These are phyloP conservation scores for Tautogolabrus adspersus DNA, from an alignment of 2,113 vertebrate genomes.

Conservation along the genomic window DNA sequence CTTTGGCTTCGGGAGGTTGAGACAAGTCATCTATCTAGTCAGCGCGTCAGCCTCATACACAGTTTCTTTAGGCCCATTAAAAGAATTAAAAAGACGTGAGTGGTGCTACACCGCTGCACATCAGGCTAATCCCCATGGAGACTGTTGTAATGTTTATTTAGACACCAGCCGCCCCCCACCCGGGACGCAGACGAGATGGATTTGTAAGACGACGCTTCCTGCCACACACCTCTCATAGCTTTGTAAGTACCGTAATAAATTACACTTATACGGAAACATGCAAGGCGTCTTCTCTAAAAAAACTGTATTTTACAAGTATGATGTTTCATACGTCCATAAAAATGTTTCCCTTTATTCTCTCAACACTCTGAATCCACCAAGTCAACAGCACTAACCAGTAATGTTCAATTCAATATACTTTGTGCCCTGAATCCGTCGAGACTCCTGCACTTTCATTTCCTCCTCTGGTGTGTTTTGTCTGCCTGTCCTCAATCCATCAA, in stretches of 20 bases:
- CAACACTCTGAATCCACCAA: slow-evolving; percentile 5
- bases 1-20: too few species aligned
- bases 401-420: slow-evolving; percentile 12
- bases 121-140: slow-evolving; percentile 69
- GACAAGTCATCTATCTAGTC: too few species aligned
- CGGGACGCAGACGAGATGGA: slow-evolving; percentile 40
- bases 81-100: slow-evolving; percentile 64
- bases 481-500: slow-evolving; percentile 45
- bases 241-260: too few species aligned
- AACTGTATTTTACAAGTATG: too few species aligned
- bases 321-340: not conserved
- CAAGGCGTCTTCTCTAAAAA: too few species aligned
- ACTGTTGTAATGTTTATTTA: slow-evolving; percentile 70
- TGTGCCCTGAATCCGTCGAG: not conserved
- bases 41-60: too few species aligned
- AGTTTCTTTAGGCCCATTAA: too few species aligned
- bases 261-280: too few species aligned
- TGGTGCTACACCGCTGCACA: slow-evolving; percentile 60
- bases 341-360: not conserved
- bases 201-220: slow-evolving; percentile 57
- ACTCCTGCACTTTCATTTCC: slow-evolving; percentile 55
- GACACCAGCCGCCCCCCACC: slow-evolving; percentile 5
- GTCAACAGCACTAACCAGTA: slow-evolving; percentile 24
- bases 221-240: not conserved
- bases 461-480: slow-evolving; percentile 46